A percentile compares a stretch with the other conserved stretches of the same genome.
phyloP scores from a whole-genome alignment of 2,888 invertebrate genomes.

The Himalopsyche kuldschensis region DNA sequence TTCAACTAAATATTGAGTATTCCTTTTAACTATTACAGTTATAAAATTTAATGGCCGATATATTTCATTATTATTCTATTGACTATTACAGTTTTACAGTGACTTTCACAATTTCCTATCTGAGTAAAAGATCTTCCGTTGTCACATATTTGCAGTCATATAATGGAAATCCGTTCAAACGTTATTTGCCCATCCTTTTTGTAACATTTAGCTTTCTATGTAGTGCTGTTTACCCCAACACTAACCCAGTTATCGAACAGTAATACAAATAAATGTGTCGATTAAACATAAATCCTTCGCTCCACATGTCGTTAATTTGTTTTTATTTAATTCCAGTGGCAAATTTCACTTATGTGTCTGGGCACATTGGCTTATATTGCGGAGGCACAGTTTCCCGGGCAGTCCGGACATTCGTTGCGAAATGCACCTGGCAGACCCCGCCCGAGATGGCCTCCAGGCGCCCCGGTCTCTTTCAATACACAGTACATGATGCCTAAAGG shows the following conservation, averaged over 20 bases:
- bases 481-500: constrained; percentile 17
- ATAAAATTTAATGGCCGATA: no score
- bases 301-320: neutral
- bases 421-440: constrained; percentile 50
- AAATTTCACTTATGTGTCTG: neutral
- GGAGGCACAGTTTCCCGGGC: neutral
- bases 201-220: no score
- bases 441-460: constrained; percentile 43
- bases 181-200: no score
- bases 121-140: neutral
- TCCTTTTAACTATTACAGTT: no score
- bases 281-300: no score
- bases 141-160: neutral
- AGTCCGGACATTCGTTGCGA: constrained; percentile 41
- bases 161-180: no score
- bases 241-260: no score
- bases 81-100: neutral
- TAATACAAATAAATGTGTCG: no score
- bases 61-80: neutral
- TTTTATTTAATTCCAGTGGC: neutral
- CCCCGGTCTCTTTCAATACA: constrained; percentile 39
- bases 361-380: neutral
- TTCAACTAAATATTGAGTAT: no score
- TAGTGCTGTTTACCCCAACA: no score
- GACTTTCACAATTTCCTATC: neutral